Evolutionary conservation across 2,797 vertebrate species (phyloP).

Genomic region (Eulemur mongoz): DNA sequence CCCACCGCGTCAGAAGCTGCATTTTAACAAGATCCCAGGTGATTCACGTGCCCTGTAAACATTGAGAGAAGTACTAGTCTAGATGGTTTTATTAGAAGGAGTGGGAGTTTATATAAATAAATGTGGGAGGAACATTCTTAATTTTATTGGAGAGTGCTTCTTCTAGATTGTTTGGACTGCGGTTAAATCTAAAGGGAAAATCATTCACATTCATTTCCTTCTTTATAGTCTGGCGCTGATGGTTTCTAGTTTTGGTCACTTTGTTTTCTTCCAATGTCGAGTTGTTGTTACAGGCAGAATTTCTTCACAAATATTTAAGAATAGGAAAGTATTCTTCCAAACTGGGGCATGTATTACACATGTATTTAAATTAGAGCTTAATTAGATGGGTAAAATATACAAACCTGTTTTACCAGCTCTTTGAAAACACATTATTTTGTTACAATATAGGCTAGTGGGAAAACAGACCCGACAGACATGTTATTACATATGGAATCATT

Average conservation of each 20-base stretch:
- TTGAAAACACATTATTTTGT: conserved; percentile 1
- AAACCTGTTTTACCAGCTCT: not conserved
- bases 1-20: not conserved
- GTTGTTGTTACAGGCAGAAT: not conserved
- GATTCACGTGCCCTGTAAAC: not conserved
- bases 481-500: not conserved
- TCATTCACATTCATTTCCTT: not conserved
- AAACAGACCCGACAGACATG: not conserved
- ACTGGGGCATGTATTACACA: not conserved
- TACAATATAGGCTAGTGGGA: not conserved
- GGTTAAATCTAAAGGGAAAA: not conserved
- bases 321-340: not conserved
- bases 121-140: not conserved
- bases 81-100: not conserved
- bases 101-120: not conserved
- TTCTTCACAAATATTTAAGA: not conserved
- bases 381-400: not conserved
- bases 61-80: not conserved
- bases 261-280: not conserved
- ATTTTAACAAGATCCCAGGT: not conserved
- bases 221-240: not conserved
- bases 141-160: not conserved
- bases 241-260: not conserved
- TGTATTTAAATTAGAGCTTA: not conserved
- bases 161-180: not conserved